A percentile compares a stretch with the other conserved stretches of the same genome.
Evolutionary conservation across 1,140 invertebrate species (phyloP).

Genomic region (Danaus plexippus): DNA sequence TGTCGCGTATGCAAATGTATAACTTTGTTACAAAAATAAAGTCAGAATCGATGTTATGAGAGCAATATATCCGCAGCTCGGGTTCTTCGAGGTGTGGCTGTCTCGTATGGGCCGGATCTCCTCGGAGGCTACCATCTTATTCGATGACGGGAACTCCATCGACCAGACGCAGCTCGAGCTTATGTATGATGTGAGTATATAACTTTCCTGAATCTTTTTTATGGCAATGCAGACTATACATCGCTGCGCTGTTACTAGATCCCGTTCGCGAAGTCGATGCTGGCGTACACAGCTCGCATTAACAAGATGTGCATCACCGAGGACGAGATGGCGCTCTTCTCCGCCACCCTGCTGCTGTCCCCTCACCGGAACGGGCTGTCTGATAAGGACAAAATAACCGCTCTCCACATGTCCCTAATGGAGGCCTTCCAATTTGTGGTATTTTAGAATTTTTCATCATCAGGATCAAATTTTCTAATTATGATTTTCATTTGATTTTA

Average conservation of each 20-base stretch:
- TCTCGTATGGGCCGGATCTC: constrained; percentile 88
- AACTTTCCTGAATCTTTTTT: too few relatives aligned
- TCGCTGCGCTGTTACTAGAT: constrained; percentile 55
- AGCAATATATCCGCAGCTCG: constrained; percentile 64
- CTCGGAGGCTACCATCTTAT: constrained; percentile 86
- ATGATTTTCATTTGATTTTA: too few relatives aligned
- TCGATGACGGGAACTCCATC: constrained; percentile 92
- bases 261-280: constrained; percentile 81
- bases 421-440: constrained; percentile 89
- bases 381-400: constrained; percentile 83
- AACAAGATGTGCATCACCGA: constrained; percentile 87
- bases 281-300: constrained; percentile 86
- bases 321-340: constrained; percentile 92
- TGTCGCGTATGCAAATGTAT: too few relatives aligned
- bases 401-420: constrained; percentile 84
- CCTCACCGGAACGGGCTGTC: constrained; percentile 85
- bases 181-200: constrained; percentile 91
- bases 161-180: constrained; percentile 89
- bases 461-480: neutral
- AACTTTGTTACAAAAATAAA: neutral
- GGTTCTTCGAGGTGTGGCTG: constrained; percentile 97
- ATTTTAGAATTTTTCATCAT: constrained; percentile 14
- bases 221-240: neutral
- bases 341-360: constrained; percentile 87
- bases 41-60: constrained; percentile 11